Conservation (phyloP, 2,113 vertebrate species). For the Ailuropoda melanoleuca region DNA sequence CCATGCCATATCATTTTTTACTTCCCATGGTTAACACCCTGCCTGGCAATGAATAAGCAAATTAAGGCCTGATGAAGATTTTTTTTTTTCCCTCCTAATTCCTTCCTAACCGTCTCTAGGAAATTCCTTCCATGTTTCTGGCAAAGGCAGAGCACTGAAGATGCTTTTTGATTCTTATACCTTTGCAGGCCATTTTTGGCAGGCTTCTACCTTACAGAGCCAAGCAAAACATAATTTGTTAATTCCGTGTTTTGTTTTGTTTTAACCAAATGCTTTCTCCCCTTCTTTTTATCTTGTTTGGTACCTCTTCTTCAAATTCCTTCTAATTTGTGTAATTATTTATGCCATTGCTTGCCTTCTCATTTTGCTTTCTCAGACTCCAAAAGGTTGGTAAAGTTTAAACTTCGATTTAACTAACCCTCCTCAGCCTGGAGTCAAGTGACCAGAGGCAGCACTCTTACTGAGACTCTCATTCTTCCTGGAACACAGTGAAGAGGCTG, state of each 20-base stretch:
- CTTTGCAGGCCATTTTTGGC: not conserved
- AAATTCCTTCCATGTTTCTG: slow-evolving; percentile 3
- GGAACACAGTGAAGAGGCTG: not conserved
- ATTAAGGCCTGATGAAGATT: not conserved
- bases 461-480: not conserved
- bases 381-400: not conserved
- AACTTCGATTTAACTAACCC: slow-evolving; percentile 6
- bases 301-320: slow-evolving; percentile 20
- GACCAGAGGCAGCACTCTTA: not conserved
- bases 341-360: not conserved
- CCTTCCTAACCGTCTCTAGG: not conserved
- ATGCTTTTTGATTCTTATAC: not conserved
- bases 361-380: slow-evolving; percentile 32
- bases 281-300: not conserved
- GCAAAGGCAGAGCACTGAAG: not conserved
- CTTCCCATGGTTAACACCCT: not conserved
- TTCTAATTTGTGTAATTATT: slow-evolving; percentile 39
- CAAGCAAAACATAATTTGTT: slow-evolving; percentile 55
- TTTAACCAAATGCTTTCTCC: not conserved
- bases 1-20: not conserved
- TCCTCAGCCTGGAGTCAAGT: not conserved
- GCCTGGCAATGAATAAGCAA: not conserved
- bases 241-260: not conserved
- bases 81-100: not conserved
- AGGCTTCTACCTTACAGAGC: not conserved